Base-by-base conservation (phyloP, 2,113 vertebrate species). In the Syngnathus typhle region DNA sequence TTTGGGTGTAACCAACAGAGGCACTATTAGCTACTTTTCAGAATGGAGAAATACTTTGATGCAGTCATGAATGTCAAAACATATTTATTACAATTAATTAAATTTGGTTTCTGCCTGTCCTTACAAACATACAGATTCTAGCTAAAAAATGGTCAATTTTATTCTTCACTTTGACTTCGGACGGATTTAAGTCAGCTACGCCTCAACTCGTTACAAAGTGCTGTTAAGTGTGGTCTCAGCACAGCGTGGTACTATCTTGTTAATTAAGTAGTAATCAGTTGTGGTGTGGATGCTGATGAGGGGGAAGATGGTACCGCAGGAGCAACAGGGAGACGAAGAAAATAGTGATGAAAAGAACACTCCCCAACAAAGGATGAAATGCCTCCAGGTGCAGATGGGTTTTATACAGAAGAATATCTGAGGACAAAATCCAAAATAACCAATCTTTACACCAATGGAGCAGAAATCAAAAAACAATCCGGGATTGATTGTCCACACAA, bases 261-360 rank as follows among this genome's bases (percentile, higher is more conserved):
- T 86, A 83, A 87, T 85, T 70, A 80, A 73, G 73, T 60, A 68
- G 76, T 70, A 71, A 83, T 73, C 73, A 81, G 73, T 68, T 80
- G 82, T 16, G 36, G 43, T 62, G 80, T 43, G 64, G 63, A 55
- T 52, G 18, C 60, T 68, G 76, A 67, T 77, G 78, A 78, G 36
- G 67, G 65, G 74, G 78, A 74, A 67, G 69, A 51, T 44, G 75
- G 41, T 70, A 39, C 74, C 74, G 65, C 64, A 3, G 63, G 32
- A 72, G 74, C 73, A 70, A 0, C 73, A 64, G 78, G 63, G 77
- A 80, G 65, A 71, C 65, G 61, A 67, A 70, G 60, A 38, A 54
- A 66, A 70, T 77, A 72, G 83, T 86, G 85, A 81, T 80, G 84
- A 86, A 78, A 77, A 66, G 36, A 39, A 47, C 9, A 12, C 39